Evolutionary conservation across 2,797 vertebrate species (phyloP), one percentile per base, ranked within the genome.

Genomic region (Myotis pilosus): DNA sequence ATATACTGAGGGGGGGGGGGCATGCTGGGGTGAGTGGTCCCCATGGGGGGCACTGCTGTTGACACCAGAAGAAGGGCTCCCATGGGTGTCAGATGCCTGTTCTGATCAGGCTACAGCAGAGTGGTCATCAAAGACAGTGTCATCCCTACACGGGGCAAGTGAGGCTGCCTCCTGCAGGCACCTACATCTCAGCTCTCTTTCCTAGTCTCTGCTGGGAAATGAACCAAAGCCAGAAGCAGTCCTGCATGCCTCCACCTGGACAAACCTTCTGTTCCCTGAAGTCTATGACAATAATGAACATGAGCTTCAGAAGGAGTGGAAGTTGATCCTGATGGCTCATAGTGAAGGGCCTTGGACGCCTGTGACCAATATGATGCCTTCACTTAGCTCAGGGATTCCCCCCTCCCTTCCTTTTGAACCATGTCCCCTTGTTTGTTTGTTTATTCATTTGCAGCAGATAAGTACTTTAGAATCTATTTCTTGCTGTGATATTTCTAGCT

Each of bases 391-490:
- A 28, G 82, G 66, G 25, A 15, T 17, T 23, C 1, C 16, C 30
- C 23, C 6, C 11, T 10, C 30, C 25, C 19, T 5, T 8, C 6
- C 12, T 15, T 1, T 3, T 16, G 0, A 5, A 12, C 8, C 22
- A 20, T 3, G 38, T 22, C 10, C 22, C 17, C 22, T 62, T 15
- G 62, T 41, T n/a, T 57, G 12, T 44, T 81, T 76, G n/a, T 28
- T 71, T 15, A 28, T 87, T 60, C 17, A 55, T 13, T 51, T 64
- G 5, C 20, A 25, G 53, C 57, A 44, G 22, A 23, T 7, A 28
- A 60, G 16, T 33, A 36, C 47, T 84, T 53, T 33, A 38, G 33
- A 69, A 60, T 72, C 49, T 25, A 2, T 16, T 64, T 53, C 23
- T n/a, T 22, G 38, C 47, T 68, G 16, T 36, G 47, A 1, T 5